Percentiles rank a stretch among this genome's conserved stretches.
These are phyloP conservation scores for Aporrectodea caliginosa DNA, from an alignment of 1,140 invertebrate species.

Conservation along the genomic window DNA sequence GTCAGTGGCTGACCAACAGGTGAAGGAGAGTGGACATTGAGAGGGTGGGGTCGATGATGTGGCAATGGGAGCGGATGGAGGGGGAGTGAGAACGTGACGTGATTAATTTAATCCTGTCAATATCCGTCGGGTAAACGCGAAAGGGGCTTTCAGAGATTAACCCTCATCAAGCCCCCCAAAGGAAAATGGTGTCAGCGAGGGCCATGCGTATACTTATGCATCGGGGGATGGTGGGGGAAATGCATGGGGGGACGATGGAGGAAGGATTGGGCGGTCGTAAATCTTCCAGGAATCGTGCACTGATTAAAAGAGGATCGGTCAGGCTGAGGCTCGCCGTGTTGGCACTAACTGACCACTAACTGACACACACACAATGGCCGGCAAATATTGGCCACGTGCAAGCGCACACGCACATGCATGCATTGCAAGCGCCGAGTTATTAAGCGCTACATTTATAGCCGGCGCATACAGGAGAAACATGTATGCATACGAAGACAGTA, in stretches of 20 bases:
- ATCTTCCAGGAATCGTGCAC: background rate
- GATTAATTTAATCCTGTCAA: background rate
- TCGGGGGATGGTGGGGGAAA: background rate
- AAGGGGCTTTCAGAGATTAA: background rate
- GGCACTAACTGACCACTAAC: no score
- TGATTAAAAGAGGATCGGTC: background rate
- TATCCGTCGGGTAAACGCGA: background rate
- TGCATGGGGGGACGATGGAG: background rate
- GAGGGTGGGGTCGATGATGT: no score
- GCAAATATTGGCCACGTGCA: no score
- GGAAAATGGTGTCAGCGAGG: background rate
- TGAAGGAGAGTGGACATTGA: no score
- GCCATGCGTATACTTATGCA: background rate
- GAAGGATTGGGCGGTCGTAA: background rate
- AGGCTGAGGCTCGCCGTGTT: no score
- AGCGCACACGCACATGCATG: no score
- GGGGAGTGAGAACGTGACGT: background rate
- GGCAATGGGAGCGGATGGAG: no score
- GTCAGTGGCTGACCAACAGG: no score
- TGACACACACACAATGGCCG: background rate
- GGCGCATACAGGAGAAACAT: no score
- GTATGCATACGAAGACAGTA: no score
- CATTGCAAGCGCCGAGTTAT: no score
- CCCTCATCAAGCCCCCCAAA: background rate
- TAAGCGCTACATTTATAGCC: no score